phyloP scores from a whole-genome alignment of 2,113 vertebrate genomes.

The Brachyhypopomus gauderio region DNA sequence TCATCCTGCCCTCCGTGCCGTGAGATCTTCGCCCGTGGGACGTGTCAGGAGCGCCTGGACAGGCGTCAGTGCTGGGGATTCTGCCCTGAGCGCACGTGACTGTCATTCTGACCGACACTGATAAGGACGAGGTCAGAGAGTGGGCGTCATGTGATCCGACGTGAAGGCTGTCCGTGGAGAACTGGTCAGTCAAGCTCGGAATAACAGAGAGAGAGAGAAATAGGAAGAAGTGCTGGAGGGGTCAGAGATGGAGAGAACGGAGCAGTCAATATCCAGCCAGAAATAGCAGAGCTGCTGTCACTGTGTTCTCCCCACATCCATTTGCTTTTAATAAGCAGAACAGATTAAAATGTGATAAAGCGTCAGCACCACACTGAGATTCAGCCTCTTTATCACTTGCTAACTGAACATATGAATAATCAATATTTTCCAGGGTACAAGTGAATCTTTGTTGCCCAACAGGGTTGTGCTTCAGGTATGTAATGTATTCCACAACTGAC shows the following conservation, averaged over 20 bases:
- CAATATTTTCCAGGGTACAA: background rate
- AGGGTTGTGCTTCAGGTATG: too few species aligned
- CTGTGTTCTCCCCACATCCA: background rate
- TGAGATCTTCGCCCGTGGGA: too few species aligned
- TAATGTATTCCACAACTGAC: background rate
- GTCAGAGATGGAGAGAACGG: background rate
- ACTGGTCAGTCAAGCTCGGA: background rate
- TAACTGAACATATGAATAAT: slow-evolving; percentile 22
- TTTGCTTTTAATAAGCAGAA: slow-evolving; percentile 7
- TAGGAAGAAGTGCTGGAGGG: background rate
- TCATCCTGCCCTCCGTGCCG: too few species aligned
- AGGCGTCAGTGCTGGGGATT: too few species aligned
- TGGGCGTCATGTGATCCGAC: background rate
- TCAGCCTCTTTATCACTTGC: background rate
- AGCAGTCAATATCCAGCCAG: background rate
- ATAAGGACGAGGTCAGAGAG: background rate
- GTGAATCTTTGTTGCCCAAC: background rate
- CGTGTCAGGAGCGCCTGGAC: too few species aligned
- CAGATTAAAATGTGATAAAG: slow-evolving; percentile 3
- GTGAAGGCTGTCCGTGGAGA: background rate
- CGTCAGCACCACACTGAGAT: background rate
- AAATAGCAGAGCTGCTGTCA: slow-evolving; percentile 3
- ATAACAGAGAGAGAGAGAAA: background rate
- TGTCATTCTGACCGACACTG: slow-evolving; percentile 19
- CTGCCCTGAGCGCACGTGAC: background rate